A percentile compares a stretch with the other conserved stretches of the same genome.
Evolutionary conservation across 2,888 invertebrate species (phyloP).

Genomic region (Caenorhabditis sp.): DNA sequence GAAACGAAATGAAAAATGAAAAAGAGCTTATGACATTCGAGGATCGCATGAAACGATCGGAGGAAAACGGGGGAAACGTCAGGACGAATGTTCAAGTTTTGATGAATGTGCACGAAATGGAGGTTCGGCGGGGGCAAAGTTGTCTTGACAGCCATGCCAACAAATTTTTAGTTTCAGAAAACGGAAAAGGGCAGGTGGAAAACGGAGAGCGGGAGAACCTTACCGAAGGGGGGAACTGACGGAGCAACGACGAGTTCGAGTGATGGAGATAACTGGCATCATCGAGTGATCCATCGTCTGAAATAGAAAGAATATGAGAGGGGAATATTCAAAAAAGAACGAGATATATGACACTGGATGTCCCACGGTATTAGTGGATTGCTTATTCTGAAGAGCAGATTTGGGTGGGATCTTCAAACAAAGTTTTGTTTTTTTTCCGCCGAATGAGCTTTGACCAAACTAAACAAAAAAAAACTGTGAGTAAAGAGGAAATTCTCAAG

Average conservation of each 20-base stretch:
- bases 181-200: conserved; percentile 35
- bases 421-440: conserved; percentile 1
- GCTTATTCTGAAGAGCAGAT: conserved; percentile 16
- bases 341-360: background rate
- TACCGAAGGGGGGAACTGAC: conserved; percentile 67
- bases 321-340: background rate
- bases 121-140: conserved; percentile 17
- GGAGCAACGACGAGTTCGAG: conserved; percentile 67
- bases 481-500: background rate
- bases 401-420: conserved; percentile 12
- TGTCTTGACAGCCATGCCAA: conserved; percentile 24
- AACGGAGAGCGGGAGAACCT: conserved; percentile 1
- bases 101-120: conserved; percentile 60
- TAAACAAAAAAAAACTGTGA: background rate
- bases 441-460: background rate
- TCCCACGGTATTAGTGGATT: conserved; percentile 34
- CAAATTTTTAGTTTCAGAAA: conserved; percentile 41
- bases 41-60: conserved; percentile 28
- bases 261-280: conserved; percentile 68
- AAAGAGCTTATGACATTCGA: conserved; percentile 49
- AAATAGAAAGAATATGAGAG: conserved; percentile 9
- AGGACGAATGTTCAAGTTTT: conserved; percentile 49
- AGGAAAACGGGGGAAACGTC: conserved; percentile 27
- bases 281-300: conserved; percentile 54
- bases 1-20: conserved; percentile 36